phyloP scores from a whole-genome alignment of 2,113 vertebrate genomes.

The Columbina picui region DNA sequence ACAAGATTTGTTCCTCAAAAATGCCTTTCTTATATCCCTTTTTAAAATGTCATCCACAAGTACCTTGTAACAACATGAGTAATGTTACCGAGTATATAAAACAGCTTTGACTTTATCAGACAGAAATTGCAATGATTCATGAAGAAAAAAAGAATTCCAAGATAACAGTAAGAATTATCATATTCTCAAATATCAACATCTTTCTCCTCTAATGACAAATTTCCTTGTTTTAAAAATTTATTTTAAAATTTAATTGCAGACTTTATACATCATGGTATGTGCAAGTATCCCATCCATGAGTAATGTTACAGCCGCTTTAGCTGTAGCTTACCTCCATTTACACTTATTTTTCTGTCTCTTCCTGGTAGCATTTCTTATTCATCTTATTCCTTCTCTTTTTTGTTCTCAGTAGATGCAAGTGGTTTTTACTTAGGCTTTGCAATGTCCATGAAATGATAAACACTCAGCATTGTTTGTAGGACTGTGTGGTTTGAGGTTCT shows the following conservation, averaged over 20 bases:
- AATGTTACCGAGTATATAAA: background rate
- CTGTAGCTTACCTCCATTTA: constrained; percentile 45
- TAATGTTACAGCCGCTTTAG: constrained; percentile 41
- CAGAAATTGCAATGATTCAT: background rate
- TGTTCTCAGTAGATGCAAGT: constrained; percentile 24
- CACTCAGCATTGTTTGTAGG: constrained; percentile 21
- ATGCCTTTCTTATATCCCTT: background rate
- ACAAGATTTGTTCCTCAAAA: background rate
- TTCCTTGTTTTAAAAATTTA: background rate
- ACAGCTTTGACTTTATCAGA: background rate
- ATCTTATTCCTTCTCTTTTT: constrained; percentile 11
- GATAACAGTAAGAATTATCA: background rate
- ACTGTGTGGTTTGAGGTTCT: background rate
- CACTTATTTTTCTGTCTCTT: constrained; percentile 48
- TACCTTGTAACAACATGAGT: background rate
- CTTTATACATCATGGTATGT: background rate
- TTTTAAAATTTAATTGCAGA: constrained; percentile 42
- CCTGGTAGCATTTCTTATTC: background rate
- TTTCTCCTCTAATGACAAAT: background rate
- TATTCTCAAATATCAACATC: background rate
- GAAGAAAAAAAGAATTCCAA: background rate
- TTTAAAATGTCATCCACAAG: background rate
- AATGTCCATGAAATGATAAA: constrained; percentile 28
- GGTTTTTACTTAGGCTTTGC: constrained; percentile 20
- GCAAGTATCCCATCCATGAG: background rate